Conservation (phyloP, 2,797 vertebrate species). For the Enteromius argenteus region DNA sequence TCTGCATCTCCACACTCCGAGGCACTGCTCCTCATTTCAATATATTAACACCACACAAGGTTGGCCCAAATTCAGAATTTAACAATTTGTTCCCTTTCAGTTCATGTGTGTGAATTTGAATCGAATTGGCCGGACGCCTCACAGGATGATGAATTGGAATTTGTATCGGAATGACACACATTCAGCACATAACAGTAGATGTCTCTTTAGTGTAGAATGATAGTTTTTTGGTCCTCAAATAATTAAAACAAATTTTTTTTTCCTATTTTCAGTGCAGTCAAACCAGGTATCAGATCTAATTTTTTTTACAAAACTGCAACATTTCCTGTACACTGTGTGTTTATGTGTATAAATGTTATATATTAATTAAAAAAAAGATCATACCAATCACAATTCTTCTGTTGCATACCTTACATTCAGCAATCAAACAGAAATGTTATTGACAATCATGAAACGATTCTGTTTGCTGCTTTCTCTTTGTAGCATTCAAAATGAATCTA, state of each 20-base stretch:
- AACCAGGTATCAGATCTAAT: too few relatives aligned
- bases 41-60: background rate
- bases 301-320: too few relatives aligned
- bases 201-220: too few relatives aligned
- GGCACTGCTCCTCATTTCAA: conserved; percentile 5
- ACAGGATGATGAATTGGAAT: background rate
- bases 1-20: background rate
- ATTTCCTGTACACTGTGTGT: too few relatives aligned
- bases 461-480: background rate
- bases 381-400: background rate
- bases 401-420: background rate
- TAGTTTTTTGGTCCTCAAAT: too few relatives aligned
- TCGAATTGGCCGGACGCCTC: background rate
- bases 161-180: background rate
- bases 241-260: too few relatives aligned
- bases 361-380: too few relatives aligned
- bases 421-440: background rate
- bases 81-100: conserved; percentile 4
- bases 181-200: too few relatives aligned
- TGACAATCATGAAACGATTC: too few relatives aligned
- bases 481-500: background rate
- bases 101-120: background rate
- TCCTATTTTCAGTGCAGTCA: too few relatives aligned
- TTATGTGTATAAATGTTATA: too few relatives aligned
- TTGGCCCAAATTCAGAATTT: background rate